A percentile compares a stretch with the other conserved stretches of the same genome.
Conservation (phyloP, 2,888 invertebrate genomes). For the Hydrotaea cyrtoneurina region DNA sequence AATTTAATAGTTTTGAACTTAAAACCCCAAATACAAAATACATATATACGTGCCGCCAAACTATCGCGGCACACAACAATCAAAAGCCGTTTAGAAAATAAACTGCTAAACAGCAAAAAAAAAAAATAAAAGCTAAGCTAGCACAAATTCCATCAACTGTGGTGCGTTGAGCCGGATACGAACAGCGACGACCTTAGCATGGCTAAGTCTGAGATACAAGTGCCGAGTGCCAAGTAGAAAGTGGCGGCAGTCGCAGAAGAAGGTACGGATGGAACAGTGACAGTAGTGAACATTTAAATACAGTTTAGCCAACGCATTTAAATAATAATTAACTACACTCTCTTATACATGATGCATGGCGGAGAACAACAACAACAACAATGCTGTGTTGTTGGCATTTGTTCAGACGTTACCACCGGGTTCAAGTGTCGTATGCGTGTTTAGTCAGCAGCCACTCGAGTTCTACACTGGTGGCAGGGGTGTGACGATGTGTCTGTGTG, state of each 20-base stretch:
- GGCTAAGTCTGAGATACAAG: neutral
- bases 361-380: neutral
- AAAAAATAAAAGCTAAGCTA: neutral
- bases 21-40: neutral
- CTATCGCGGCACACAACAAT: neutral
- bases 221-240: neutral
- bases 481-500: neutral
- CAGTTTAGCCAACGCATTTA: conserved; percentile 35
- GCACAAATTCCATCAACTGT: neutral
- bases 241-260: neutral
- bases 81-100: conserved; percentile 28
- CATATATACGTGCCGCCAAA: conserved; percentile 2
- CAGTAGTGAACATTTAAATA: neutral
- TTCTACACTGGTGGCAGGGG: neutral
- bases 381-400: neutral
- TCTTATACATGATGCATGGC: conserved; percentile 14
- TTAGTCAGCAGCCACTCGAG: too few relatives aligned
- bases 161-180: neutral
- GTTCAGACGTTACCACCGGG: neutral
- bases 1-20: conserved; percentile 38
- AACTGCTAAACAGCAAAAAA: neutral
- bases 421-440: neutral
- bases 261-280: too few relatives aligned
- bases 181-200: neutral
- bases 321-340: conserved; percentile 59